A percentile compares a stretch with the other conserved stretches of the same genome.
Conservation (phyloP, 1,140 invertebrate species). For the Atopsyche davidsoni region DNA sequence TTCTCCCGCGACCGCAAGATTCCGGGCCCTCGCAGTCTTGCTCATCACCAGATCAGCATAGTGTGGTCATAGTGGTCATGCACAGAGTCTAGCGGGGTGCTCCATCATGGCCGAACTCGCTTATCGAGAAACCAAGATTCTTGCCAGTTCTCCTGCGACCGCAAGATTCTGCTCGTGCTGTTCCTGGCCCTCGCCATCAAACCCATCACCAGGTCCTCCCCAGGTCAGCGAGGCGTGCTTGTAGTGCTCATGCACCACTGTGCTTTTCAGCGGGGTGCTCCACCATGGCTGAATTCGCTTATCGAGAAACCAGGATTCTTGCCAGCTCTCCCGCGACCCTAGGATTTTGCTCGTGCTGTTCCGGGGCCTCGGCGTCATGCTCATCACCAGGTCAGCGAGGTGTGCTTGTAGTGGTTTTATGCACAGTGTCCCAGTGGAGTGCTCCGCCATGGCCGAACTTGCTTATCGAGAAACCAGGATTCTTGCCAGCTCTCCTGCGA, state of each 20-base stretch:
- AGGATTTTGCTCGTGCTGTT: slow-evolving; percentile 46
- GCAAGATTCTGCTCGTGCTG: slow-evolving; percentile 52
- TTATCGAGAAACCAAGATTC: background rate
- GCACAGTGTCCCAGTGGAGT: background rate
- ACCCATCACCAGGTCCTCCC: slow-evolving; percentile 49
- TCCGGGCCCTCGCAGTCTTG: background rate
- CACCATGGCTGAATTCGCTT: background rate
- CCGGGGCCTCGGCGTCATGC: background rate
- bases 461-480: background rate
- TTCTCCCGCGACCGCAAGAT: no score
- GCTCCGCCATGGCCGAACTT: background rate
- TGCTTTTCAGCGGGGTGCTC: background rate
- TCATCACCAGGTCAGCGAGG: background rate
- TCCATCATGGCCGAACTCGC: background rate
- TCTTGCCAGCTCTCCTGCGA: slow-evolving; percentile 52
- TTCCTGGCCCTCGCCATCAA: slow-evolving; percentile 55
- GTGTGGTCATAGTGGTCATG: background rate
- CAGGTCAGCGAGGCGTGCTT: slow-evolving; percentile 34
- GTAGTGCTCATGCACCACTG: background rate
- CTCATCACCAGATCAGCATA: background rate
- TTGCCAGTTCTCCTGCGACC: slow-evolving; percentile 54
- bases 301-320: background rate
- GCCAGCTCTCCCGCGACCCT: no score
- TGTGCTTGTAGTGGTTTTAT: background rate
- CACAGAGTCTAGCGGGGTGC: background rate